phyloP scores from a whole-genome alignment of 2,888 invertebrate species.

The Nomada ruficornis region DNA sequence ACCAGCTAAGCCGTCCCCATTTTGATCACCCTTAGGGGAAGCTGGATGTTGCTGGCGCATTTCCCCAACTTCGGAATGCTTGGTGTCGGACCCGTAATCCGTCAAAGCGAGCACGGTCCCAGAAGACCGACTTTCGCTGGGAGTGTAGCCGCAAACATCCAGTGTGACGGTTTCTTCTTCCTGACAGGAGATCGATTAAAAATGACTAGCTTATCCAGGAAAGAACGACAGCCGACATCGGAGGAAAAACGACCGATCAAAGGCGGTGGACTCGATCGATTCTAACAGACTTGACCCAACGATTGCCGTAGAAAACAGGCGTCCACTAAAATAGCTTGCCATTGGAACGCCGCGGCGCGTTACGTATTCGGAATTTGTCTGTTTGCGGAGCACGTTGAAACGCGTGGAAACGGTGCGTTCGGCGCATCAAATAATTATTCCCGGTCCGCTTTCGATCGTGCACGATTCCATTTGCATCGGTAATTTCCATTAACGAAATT shows the following conservation, averaged over 20 bases:
- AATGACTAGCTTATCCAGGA: conserved; percentile 7
- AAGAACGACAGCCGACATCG: background rate
- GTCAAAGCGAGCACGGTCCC: conserved; percentile 25
- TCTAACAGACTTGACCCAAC: background rate
- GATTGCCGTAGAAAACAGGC: background rate
- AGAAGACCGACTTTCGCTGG: conserved; percentile 27
- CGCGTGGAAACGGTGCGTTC: conserved; percentile 16
- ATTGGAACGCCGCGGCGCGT: conserved; percentile 17
- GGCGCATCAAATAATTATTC: conserved; percentile 40
- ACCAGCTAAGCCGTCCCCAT: conserved; percentile 29
- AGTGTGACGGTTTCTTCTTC: conserved; percentile 21
- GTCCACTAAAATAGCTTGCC: background rate
- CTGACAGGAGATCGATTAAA: conserved; percentile 43
- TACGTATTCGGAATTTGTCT: conserved; percentile 1
- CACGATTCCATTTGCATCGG: conserved; percentile 47
- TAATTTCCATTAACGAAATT: conserved; percentile 58
- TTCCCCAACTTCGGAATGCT: conserved; percentile 24
- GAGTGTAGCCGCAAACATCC: conserved; percentile 32
- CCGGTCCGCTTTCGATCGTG: conserved; percentile 32
- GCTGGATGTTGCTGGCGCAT: conserved; percentile 15
- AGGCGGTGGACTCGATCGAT: conserved; percentile 27
- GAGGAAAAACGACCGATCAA: background rate
- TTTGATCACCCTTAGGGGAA: conserved; percentile 6
- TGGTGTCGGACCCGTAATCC: conserved; percentile 38
- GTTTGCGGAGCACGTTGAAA: background rate